Evolutionary conservation across 2,113 vertebrate species (phyloP), one percentile per base, ranked within the genome.

Genomic region (Aldabrachelys gigantea): DNA sequence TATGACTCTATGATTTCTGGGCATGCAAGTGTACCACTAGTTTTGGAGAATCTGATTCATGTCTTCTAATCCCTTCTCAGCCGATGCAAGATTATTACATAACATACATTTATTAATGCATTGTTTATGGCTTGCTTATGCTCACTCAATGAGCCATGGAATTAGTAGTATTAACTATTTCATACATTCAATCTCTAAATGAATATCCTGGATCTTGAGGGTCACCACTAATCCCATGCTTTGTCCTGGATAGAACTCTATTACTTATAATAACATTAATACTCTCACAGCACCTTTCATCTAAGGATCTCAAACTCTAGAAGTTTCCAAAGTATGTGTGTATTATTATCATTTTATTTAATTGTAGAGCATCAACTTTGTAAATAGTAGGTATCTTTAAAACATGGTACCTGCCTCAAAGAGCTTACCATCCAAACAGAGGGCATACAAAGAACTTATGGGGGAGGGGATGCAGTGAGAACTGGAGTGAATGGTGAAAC

Each of bases 401-500:
- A 76, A 25, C 22, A 14, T 27, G 72, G n/a, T 44, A 22, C 38
- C 72, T 76, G 22, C 72, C 72, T 76, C 72, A 76, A 75, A 75
- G 22, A 22, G 24, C 24, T 24, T 76, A 12, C 38, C 6, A 22
- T 44, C 38, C 21, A 76, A 44, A 11, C 13, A 76, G 24, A 1
- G 21, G 9, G 16, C 9, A 4, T 5, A 21, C 35, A 72, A 84
- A 49, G n/a, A 44, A 41, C 5, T 56, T 72, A 27, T 47, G 44
- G 8, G 13, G 84, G 3, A 5, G 0, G 8, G 31, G 44, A 2
- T 82, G 72, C 27, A 21, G 72, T 85, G 6, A 3, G 49, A 41
- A n/a, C 16, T 0, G 1, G 11, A 21, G 38, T 75, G 47, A 22
- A 31, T 59, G 0, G 2, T 50, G 31, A 76, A 76, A 27, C 1